These are phyloP conservation scores for Zosterops borbonicus DNA, from an alignment of 2,113 vertebrate genomes.

Conservation along the genomic window DNA sequence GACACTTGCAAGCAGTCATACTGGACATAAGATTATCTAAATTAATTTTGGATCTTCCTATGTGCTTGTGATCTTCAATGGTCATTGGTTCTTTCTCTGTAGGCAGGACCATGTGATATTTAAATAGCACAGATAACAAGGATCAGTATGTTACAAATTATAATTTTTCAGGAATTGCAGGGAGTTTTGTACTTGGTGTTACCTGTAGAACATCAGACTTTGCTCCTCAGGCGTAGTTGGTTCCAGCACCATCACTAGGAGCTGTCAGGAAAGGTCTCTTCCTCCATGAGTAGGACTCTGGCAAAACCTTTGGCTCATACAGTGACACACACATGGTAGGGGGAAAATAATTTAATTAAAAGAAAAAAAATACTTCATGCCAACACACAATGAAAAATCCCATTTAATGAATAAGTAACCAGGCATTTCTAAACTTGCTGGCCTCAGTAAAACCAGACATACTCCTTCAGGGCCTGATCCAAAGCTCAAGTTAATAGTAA, in stretches of 20 bases:
- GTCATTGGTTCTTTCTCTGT: background rate
- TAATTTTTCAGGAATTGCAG: background rate
- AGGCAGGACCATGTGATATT: background rate
- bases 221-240: background rate
- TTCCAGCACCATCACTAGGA: background rate
- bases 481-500: background rate
- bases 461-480: background rate
- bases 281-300: background rate
- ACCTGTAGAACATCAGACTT: background rate
- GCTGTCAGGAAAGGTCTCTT: background rate
- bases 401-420: background rate
- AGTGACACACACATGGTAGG: rapidly evolving
- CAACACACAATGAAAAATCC: background rate
- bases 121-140: background rate
- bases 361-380: background rate
- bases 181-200: background rate
- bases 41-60: background rate
- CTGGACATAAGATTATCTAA: background rate
- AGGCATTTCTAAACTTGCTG: background rate
- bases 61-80: background rate
- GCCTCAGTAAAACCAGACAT: background rate
- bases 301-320: background rate
- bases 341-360: background rate
- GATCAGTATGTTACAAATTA: background rate
- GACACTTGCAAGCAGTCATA: background rate